Percentiles rank a stretch among this genome's conserved stretches.
These are phyloP conservation scores for Oconnorella tubifera DNA, from an alignment of 2,888 invertebrate species.

Conservation along the genomic window DNA sequence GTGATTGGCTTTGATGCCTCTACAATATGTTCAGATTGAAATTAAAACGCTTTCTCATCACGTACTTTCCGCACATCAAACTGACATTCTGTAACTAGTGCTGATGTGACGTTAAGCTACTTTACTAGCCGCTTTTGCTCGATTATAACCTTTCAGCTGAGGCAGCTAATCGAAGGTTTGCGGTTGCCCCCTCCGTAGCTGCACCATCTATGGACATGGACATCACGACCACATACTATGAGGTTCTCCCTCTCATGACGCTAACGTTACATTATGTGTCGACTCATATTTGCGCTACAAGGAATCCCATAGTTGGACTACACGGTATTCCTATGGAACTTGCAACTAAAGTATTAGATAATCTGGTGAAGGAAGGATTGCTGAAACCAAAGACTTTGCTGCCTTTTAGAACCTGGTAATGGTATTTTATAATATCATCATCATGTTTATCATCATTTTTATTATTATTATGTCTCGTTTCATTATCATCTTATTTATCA, in stretches of 20 bases:
- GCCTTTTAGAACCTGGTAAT: conserved; percentile 50
- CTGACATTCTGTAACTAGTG: too few species aligned
- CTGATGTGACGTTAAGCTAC: too few species aligned
- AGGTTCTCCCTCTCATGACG: conserved; percentile 39
- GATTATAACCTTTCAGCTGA: conserved; percentile 39
- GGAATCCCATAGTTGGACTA: conserved; percentile 41
- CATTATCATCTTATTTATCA: background rate
- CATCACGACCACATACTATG: conserved; percentile 29
- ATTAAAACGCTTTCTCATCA: too few species aligned
- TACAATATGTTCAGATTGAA: too few species aligned
- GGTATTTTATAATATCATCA: too few species aligned
- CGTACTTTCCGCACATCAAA: too few species aligned
- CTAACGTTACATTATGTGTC: conserved; percentile 42
- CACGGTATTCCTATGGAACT: conserved; percentile 45
- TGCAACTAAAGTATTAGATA: conserved; percentile 42
- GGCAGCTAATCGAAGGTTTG: conserved; percentile 41
- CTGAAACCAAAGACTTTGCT: conserved; percentile 47
- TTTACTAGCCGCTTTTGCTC: background rate
- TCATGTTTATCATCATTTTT: too few species aligned
- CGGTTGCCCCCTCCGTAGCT: conserved; percentile 22
- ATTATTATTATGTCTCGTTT: background rate
- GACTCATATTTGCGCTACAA: conserved; percentile 42
- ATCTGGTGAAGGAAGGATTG: conserved; percentile 45
- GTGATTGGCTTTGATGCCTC: too few species aligned
- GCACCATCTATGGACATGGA: conserved; percentile 21